Conservation (phyloP, 1,140 invertebrate species). For the Zophobas morio region DNA sequence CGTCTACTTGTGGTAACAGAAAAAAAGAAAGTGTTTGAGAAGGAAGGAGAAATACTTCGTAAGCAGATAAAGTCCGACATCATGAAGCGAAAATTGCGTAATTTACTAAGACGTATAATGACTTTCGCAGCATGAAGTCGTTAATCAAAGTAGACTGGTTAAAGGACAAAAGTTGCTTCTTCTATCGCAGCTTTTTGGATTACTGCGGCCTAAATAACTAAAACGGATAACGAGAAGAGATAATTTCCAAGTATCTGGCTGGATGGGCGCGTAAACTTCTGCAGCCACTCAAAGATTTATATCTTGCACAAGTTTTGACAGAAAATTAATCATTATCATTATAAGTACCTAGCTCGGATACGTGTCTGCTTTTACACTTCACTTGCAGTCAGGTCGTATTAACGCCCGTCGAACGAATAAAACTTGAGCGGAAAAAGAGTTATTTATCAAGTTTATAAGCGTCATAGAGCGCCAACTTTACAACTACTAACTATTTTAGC, state of each 20-base stretch:
- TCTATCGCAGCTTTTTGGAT: constrained; percentile 49
- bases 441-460: constrained; percentile 46
- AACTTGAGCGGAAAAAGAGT: constrained; percentile 5
- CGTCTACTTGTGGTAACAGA: not conserved
- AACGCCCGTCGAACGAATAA: constrained; percentile 38
- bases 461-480: constrained; percentile 12
- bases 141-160: constrained; percentile 51
- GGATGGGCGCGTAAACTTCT: constrained; percentile 50
- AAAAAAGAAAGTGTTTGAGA: not conserved
- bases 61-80: constrained; percentile 39
- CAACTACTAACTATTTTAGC: not conserved
- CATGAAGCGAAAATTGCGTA: constrained; percentile 53
- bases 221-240: constrained; percentile 49
- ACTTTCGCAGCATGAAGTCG: constrained; percentile 49
- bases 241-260: constrained; percentile 50
- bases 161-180: constrained; percentile 40
- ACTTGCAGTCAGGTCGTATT: constrained; percentile 46
- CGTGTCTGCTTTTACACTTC: constrained; percentile 57
- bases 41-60: not conserved
- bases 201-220: constrained; percentile 51
- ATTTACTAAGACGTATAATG: constrained; percentile 54
- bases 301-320: constrained; percentile 56
- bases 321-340: constrained; percentile 58
- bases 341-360: constrained; percentile 46
- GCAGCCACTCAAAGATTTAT: constrained; percentile 53